phyloP scores from a whole-genome alignment of 2,797 vertebrate species.

The Alfaro cultratus region DNA sequence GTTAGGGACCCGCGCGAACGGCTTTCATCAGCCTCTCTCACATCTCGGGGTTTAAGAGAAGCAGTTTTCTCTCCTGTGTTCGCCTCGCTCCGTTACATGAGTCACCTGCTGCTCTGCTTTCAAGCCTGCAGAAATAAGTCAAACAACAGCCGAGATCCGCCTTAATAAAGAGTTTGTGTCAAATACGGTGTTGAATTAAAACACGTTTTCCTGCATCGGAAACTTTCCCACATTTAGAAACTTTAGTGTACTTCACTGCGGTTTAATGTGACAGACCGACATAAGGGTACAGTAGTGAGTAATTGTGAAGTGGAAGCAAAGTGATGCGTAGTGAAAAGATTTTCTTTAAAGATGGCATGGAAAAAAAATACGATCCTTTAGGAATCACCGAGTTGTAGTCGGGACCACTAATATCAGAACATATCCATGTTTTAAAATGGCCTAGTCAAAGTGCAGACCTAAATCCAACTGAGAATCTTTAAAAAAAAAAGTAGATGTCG shows the following conservation, averaged over 20 bases:
- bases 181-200: constrained; percentile 19
- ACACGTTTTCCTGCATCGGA: not conserved
- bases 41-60: constrained; percentile 41
- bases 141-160: constrained; percentile 5
- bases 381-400: not conserved
- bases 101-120: constrained; percentile 45
- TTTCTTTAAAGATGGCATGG: not conserved
- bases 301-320: not conserved
- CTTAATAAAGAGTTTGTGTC: constrained; percentile 17
- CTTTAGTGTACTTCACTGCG: not conserved
- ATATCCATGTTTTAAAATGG: not conserved
- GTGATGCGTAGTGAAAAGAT: not conserved
- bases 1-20: constrained; percentile 45
- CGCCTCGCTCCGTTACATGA: constrained; percentile 29
- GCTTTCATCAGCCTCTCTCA: constrained; percentile 71
- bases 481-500: not conserved
- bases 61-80: constrained; percentile 16
- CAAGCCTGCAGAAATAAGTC: constrained; percentile 23
- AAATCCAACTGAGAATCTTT: not conserved
- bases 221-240: not conserved
- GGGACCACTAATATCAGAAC: not conserved
- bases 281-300: not conserved
- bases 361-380: no score
- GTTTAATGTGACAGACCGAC: not conserved
- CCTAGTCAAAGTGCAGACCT: not conserved